Percentiles rank a stretch among this genome's conserved stretches.
These are phyloP conservation scores for Herpailurus yagouaroundi DNA, from an alignment of 2,113 vertebrate species.

Conservation along the genomic window DNA sequence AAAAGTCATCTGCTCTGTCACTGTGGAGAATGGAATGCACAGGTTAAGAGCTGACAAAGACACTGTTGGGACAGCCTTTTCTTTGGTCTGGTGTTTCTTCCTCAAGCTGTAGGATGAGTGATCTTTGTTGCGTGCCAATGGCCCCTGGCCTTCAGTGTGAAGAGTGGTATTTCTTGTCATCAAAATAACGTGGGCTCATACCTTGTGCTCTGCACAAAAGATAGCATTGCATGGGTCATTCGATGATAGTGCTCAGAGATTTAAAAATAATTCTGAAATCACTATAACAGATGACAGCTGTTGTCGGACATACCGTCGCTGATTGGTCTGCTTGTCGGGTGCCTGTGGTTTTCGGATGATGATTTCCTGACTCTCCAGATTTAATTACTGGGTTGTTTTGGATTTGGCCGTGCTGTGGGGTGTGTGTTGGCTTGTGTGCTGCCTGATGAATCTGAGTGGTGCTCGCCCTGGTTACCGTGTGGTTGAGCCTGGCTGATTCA, in stretches of 20 bases:
- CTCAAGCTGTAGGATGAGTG: neutral
- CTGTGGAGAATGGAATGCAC: neutral
- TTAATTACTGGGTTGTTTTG: neutral
- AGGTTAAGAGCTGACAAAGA: neutral
- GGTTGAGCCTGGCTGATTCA: too few relatives aligned
- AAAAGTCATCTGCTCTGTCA: neutral
- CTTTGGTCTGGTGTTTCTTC: neutral
- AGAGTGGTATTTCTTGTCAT: neutral
- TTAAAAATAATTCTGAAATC: neutral
- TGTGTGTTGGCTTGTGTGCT: neutral
- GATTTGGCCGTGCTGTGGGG: accelerated
- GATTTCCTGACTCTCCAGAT: neutral
- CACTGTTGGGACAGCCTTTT: neutral
- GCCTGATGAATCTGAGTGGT: neutral
- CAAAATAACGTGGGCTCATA: neutral
- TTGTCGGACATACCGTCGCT: neutral
- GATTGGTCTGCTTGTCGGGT: neutral
- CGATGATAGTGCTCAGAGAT: neutral
- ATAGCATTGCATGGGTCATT: neutral
- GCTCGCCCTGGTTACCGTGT: accelerated
- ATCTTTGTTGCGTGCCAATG: neutral
- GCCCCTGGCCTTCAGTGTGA: neutral
- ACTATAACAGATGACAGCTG: neutral
- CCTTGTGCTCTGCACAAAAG: neutral
- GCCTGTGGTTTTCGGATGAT: accelerated